Percentiles rank a stretch among this genome's conserved stretches.
These are phyloP conservation scores for Hypsopygia costalis DNA, from an alignment of 2,888 invertebrate genomes.

Conservation along the genomic window DNA sequence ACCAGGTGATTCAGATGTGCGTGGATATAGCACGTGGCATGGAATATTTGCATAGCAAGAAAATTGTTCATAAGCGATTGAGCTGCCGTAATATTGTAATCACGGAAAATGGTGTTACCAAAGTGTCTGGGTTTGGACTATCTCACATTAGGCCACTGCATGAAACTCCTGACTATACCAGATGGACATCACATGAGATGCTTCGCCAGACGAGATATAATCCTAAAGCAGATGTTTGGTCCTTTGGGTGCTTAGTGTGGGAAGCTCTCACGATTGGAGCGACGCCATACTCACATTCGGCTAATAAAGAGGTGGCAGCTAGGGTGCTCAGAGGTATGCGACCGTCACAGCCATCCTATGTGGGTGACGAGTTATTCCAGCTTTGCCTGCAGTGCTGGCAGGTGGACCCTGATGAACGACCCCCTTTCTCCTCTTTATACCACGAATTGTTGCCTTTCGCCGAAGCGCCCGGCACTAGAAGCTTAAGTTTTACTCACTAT, in stretches of 20 bases:
- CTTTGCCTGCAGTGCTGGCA: constrained; percentile 93
- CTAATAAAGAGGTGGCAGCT: constrained; percentile 83
- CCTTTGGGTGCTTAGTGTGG: constrained; percentile 91
- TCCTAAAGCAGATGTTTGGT: constrained; percentile 90
- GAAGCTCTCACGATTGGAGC: constrained; percentile 89
- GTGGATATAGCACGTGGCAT: constrained; percentile 86
- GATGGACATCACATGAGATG: constrained; percentile 91
- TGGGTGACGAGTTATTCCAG: constrained; percentile 90
- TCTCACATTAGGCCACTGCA: constrained; percentile 82
- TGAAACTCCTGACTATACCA: constrained; percentile 85
- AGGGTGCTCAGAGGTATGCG: constrained; percentile 86
- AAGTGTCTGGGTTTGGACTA: constrained; percentile 88
- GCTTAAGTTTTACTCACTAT: constrained; percentile 69
- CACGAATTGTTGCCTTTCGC: constrained; percentile 59
- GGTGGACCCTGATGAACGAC: constrained; percentile 89
- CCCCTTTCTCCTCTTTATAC: constrained; percentile 83
- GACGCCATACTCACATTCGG: constrained; percentile 87
- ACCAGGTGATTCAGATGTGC: constrained; percentile 82
- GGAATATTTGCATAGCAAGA: constrained; percentile 84
- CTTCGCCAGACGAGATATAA: constrained; percentile 84
- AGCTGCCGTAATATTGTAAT: constrained; percentile 87
- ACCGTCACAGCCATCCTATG: constrained; percentile 86
- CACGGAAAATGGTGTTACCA: constrained; percentile 83
- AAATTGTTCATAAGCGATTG: constrained; percentile 87
- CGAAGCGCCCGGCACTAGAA: constrained; percentile 48